These are phyloP conservation scores for Hypsopygia costalis DNA, from an alignment of 2,888 invertebrate genomes.

Conservation along the genomic window DNA sequence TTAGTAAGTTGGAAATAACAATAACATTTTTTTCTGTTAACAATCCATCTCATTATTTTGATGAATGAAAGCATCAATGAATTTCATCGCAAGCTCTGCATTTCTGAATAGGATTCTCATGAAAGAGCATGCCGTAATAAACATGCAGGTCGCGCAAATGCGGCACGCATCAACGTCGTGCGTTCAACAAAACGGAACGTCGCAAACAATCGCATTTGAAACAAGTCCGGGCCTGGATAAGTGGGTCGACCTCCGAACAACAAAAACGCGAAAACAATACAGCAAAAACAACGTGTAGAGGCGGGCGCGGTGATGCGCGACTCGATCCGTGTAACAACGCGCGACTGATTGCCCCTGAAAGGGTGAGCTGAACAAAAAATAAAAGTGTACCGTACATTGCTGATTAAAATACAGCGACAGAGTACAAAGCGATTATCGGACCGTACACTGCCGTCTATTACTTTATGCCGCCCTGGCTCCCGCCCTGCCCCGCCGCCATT, in stretches of 20 bases:
- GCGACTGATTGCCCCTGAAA: constrained; percentile 67
- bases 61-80: background rate
- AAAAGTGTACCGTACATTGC: constrained; percentile 38
- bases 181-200: constrained; percentile 21
- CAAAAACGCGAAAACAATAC: constrained; percentile 35
- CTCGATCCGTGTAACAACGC: constrained; percentile 55
- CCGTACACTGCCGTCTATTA: constrained; percentile 54
- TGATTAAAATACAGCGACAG: constrained; percentile 64
- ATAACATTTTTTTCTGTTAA: no score
- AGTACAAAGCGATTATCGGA: constrained; percentile 72
- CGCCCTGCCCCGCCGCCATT: constrained; percentile 19
- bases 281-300: constrained; percentile 28
- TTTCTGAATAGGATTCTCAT: background rate
- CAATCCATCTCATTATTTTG: no score
- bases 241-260: constrained; percentile 27
- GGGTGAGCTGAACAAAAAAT: constrained; percentile 57
- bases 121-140: constrained; percentile 14
- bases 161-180: constrained; percentile 20
- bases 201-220: constrained; percentile 30
- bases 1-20: no score
- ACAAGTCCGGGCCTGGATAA: constrained; percentile 19
- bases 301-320: constrained; percentile 46
- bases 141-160: constrained; percentile 15
- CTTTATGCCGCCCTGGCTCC: constrained; percentile 24
- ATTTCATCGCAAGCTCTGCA: background rate